Evolutionary conservation across 1,140 invertebrate genomes (phyloP), one percentile per base, ranked within the genome.

Genomic region (Drosophila oshimai): DNA sequence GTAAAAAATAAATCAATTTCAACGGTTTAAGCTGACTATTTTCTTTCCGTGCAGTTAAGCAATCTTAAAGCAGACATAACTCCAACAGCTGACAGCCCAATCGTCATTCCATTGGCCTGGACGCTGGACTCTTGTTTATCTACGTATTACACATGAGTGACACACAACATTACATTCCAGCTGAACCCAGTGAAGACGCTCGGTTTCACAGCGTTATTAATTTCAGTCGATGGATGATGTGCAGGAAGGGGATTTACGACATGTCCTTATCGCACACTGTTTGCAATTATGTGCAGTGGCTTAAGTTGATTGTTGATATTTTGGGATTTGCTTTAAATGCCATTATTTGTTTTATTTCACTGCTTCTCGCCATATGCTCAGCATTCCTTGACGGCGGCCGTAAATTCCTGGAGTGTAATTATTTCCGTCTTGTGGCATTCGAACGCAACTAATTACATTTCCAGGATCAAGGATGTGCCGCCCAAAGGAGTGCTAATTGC

Each of bases 91-190:
- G 22, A 5, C 20, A 28, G 18, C 6, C 18, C n/a, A 29, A 50
- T 33, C 44, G 20, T 17, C 20, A 26, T 22, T 36, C 17, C 6
- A 12, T 6, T 1, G 9, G 6, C 12, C 7, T 26, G 13, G 12
- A 6, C 17, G 29, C 26, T 24, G 13, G 12, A 6, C 6, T 7
- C 9, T 4, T 65, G 61, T 64, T 65, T 65, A 65, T 50, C 34
- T 64, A 15, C 4, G 58, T 24, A 65, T 65, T 64, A 65, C 61
- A 29, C 44, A 47, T 65, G 58, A 41, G 18, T 65, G 41, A 31
- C 42, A 60, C 22, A 61, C 6, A 15, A 10, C 15, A 57, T 34
- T 61, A 24, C 39, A 26, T 18, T 18, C 13, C 7, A 7, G n/a
- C 31, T 12, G 6, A 58, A 20, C 10, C 4, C 0, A 13, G n/a